A percentile compares a stretch with the other conserved stretches of the same genome.
phyloP scores from a whole-genome alignment of 1,140 invertebrate genomes.

The Coptotermes formosanus region DNA sequence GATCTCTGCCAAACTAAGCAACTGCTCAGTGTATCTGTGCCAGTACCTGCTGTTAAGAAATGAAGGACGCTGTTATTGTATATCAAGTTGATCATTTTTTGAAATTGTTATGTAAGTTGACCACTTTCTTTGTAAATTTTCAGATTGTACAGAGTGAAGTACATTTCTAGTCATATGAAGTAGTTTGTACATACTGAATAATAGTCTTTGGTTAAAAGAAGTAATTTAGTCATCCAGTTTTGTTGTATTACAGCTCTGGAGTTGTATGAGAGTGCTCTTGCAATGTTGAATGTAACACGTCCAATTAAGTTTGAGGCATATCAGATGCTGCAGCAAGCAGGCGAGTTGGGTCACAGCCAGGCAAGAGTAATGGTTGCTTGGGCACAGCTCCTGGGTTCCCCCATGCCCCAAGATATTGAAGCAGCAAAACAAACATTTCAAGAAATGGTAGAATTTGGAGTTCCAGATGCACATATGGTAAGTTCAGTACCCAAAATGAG shows the following conservation, averaged over 20 bases:
- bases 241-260: constrained; percentile 56
- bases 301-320: constrained; percentile 66
- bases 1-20: too few relatives aligned
- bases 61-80: too few relatives aligned
- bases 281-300: constrained; percentile 63
- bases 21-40: too few relatives aligned
- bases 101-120: too few relatives aligned
- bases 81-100: too few relatives aligned
- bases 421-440: constrained; percentile 76
- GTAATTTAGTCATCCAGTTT: too few relatives aligned
- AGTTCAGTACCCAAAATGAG: constrained; percentile 31
- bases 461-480: constrained; percentile 88
- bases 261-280: constrained; percentile 64
- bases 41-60: too few relatives aligned
- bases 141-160: too few relatives aligned
- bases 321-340: constrained; percentile 67
- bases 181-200: too few relatives aligned
- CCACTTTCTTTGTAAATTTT: too few relatives aligned
- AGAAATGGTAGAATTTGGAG: constrained; percentile 70
- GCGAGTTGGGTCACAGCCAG: constrained; percentile 73
- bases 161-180: too few relatives aligned
- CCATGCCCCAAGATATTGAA: constrained; percentile 69
- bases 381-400: constrained; percentile 77
- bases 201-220: too few relatives aligned
- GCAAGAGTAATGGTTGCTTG: constrained; percentile 83